A percentile compares a stretch with the other conserved stretches of the same genome.
Evolutionary conservation across 2,888 invertebrate genomes (phyloP).

Genomic region (Ornithoptera priamus): DNA sequence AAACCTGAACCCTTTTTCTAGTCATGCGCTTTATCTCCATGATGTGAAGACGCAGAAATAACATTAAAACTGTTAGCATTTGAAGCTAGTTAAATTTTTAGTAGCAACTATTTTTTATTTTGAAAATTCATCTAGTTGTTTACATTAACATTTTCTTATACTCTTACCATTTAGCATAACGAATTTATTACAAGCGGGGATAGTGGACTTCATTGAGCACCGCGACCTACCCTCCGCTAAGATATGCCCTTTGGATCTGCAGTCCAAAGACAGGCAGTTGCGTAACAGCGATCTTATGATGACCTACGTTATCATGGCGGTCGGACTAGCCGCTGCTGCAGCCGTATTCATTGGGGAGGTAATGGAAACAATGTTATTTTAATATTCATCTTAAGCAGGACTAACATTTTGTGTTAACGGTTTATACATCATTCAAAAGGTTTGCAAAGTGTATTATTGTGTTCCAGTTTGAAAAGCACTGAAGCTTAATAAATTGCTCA

Average conservation of each 20-base stretch:
- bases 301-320: conserved; percentile 88
- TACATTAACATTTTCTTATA: not conserved
- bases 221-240: conserved; percentile 85
- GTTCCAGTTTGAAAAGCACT: too few species aligned
- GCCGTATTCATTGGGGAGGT: conserved; percentile 85
- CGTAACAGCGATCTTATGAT: conserved; percentile 87
- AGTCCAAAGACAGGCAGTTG: conserved; percentile 88
- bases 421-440: too few species aligned
- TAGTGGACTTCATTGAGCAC: conserved; percentile 83
- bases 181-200: conserved; percentile 86
- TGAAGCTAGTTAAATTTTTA: too few species aligned
- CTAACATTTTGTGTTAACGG: too few species aligned
- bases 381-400: too few species aligned
- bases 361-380: not conserved
- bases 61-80: too few species aligned
- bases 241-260: conserved; percentile 90
- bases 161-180: conserved; percentile 73
- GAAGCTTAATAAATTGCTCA: too few species aligned
- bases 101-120: not conserved
- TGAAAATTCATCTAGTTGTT: not conserved
- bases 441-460: too few species aligned
- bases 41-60: too few species aligned
- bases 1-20: too few species aligned
- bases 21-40: too few species aligned
- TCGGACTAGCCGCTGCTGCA: conserved; percentile 83